Conservation (phyloP, 2,113 vertebrate genomes). For the Hemiscyllium ocellatum region DNA sequence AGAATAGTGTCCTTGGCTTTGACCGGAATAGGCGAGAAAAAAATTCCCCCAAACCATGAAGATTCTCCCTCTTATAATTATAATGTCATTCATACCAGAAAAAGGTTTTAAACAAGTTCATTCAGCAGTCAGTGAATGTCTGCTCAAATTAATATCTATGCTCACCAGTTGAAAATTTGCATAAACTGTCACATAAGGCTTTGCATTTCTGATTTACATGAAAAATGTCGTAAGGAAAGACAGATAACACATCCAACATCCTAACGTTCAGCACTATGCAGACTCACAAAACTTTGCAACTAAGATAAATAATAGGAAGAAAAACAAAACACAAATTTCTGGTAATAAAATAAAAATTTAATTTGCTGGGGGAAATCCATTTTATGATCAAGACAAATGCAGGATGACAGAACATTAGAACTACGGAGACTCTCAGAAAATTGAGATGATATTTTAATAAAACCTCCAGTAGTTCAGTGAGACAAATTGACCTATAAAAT, state of each 20-base stretch:
- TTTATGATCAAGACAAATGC: neutral
- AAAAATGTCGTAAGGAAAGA: neutral
- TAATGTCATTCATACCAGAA: no score
- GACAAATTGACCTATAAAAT: no score
- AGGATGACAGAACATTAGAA: neutral
- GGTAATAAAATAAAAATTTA: neutral
- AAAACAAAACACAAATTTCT: neutral
- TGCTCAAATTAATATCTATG: neutral
- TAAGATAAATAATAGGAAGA: neutral
- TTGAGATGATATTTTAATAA: neutral
- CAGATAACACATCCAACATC: neutral
- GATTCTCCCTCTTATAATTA: neutral
- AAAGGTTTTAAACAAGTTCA: neutral
- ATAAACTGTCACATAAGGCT: neutral
- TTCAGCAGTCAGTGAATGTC: neutral
- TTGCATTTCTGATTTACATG: neutral
- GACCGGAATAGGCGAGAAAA: neutral
- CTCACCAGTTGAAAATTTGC: conserved; percentile 3
- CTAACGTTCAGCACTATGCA: neutral
- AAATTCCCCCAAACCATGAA: neutral
- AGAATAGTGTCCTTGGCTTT: neutral
- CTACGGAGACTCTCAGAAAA: neutral
- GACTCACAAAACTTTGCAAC: neutral
- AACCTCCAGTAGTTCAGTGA: neutral
- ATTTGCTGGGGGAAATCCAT: neutral